Percentiles rank a stretch among this genome's conserved stretches.
Conservation (phyloP, 2,797 vertebrate species). For the Synaphobranchus kaupii region DNA sequence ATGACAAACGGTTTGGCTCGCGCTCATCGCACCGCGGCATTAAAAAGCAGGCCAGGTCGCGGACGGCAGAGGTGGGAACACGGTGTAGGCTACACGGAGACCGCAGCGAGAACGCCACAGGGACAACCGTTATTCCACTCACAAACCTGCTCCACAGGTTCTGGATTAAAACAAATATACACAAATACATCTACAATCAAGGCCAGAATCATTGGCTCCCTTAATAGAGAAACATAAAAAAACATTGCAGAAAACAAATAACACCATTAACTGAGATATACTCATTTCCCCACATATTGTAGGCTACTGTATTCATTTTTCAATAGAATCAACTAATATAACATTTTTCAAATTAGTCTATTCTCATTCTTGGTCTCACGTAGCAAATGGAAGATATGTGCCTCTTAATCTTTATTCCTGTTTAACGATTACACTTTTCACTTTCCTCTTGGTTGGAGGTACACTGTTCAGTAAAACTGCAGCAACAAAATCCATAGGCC, state of each 20-base stretch:
- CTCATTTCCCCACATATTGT: background rate
- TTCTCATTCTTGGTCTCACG: background rate
- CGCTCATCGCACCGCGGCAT: too few species aligned
- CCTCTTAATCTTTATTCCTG: background rate
- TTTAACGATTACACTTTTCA: background rate
- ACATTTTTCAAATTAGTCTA: background rate
- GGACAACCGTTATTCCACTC: background rate
- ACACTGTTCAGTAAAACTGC: background rate
- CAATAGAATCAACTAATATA: background rate
- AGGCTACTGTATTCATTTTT: too few species aligned
- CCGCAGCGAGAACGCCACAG: background rate
- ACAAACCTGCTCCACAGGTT: background rate
- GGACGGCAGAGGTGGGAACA: background rate
- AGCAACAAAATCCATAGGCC: slow-evolving; percentile 3
- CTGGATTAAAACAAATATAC: background rate
- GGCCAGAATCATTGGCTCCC: background rate
- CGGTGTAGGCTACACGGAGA: background rate
- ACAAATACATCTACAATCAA: background rate
- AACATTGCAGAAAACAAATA: background rate
- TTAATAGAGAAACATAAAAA: background rate
- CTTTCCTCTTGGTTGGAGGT: background rate
- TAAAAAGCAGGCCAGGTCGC: background rate
- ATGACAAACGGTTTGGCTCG: background rate
- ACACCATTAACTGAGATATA: background rate
- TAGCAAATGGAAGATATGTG: background rate